A percentile compares a stretch with the other conserved stretches of the same genome.
phyloP scores from a whole-genome alignment of 2,113 vertebrate genomes.

The Hemiscyllium ocellatum region DNA sequence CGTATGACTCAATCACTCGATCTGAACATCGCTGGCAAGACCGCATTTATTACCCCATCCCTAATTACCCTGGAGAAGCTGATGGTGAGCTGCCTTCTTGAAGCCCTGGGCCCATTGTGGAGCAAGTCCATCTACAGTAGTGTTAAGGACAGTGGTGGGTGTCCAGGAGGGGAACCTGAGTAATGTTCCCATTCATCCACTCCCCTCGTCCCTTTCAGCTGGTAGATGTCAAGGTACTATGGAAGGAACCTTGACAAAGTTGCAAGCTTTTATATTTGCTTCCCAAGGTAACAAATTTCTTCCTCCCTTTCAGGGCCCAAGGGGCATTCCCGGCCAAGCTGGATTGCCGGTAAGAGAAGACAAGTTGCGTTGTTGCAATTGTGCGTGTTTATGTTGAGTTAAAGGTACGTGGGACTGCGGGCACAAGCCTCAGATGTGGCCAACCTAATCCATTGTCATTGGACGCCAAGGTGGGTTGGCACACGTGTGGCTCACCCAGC shows the following conservation, averaged over 20 bases:
- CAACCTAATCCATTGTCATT: background rate
- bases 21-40: background rate
- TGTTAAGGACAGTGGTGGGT: background rate
- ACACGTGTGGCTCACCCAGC: background rate
- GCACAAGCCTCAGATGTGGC: background rate
- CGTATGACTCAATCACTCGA: background rate
- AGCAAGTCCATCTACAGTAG: background rate
- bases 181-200: too few species aligned
- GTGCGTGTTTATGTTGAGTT: background rate
- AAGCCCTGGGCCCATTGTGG: background rate
- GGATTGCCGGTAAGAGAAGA: slow-evolving; percentile 48
- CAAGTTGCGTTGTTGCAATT: background rate
- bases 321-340: slow-evolving; percentile 41
- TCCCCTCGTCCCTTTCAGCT: too few species aligned
- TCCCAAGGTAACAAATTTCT: background rate
- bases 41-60: background rate
- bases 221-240: background rate
- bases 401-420: background rate
- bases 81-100: background rate
- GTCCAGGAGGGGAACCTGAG: background rate
- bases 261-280: background rate
- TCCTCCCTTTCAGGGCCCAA: slow-evolving; percentile 37
- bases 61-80: background rate
- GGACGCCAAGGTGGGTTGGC: too few species aligned
- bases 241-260: background rate